Base-by-base conservation (phyloP, 2,113 vertebrate species). In the Canis aureus region DNA sequence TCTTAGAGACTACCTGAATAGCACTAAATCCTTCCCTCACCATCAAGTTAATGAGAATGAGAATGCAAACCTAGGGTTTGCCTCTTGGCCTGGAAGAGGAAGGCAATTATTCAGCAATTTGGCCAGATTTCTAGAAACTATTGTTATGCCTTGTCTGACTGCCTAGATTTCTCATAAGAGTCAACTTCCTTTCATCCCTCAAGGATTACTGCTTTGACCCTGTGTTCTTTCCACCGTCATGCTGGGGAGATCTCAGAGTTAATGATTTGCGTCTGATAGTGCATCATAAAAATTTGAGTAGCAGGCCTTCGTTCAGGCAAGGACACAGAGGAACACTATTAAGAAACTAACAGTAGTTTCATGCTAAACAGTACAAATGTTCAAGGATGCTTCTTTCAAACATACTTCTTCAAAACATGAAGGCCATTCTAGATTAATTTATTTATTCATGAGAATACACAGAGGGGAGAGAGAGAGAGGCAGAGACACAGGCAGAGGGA, bases 61-160 rank as follows among this genome's bases (percentile, higher is more conserved):
- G 78, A 97, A 92, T 74, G 25, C 66, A 95, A 93, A 90, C 53
- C 78, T 51, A 64, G 43, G 35, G 71, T 59, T 71, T 96, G n/a
- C 87, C 60, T 80, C 49, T 83, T 95, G 84, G 93, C 35, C 73
- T 93, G 49, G 95, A 91, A 91, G 81, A 96, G 71, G 57, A 93
- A 95, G 57, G 69, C 53, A 94, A 87, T 89, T 96, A 94, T 59
- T 88, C 19, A 80, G 81, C 1, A 12, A 95, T 66, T 64, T 93
- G 93, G 71, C 49, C 49, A 95, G 89, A 96, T 62, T 98, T 97
- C 90, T 89, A 94, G 62, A 93, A 94, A 96, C 71, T 60, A 64
- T 53, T 91, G 76, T 81, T 92, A 84, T 38, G 66, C 35, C 51
- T 94, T 78, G 35, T 97, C 57, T 81, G 62, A 96, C 35, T 76